These are phyloP conservation scores for Hypomecis atomaria DNA, from an alignment of 2,888 invertebrate genomes.

Conservation along the genomic window DNA sequence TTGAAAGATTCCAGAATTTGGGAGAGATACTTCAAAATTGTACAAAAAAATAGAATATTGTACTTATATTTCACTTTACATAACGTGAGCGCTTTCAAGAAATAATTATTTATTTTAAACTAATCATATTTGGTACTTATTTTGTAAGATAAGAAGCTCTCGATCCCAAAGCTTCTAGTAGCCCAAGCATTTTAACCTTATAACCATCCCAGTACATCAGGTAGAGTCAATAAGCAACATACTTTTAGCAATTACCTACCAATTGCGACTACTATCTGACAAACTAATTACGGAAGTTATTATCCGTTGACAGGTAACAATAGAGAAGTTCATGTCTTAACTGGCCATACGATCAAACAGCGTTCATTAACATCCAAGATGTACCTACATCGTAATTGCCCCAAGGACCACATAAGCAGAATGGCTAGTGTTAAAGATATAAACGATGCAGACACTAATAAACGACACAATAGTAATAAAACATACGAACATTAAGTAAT, in stretches of 20 bases:
- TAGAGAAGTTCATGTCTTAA: slow-evolving; percentile 46
- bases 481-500: slow-evolving; percentile 55
- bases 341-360: slow-evolving; percentile 37
- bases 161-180: too few relatives aligned
- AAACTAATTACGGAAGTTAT: slow-evolving; percentile 62
- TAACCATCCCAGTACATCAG: not conserved
- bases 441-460: slow-evolving; percentile 70
- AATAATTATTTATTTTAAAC: too few relatives aligned
- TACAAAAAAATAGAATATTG: too few relatives aligned
- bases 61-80: too few relatives aligned
- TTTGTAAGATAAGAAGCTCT: too few relatives aligned
- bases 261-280: slow-evolving; percentile 47
- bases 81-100: too few relatives aligned
- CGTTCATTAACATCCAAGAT: slow-evolving; percentile 13
- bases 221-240: not conserved
- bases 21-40: too few relatives aligned
- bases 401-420: slow-evolving; percentile 35
- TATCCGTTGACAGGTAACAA: slow-evolving; percentile 51
- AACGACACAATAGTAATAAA: slow-evolving; percentile 58
- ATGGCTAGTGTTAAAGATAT: slow-evolving; percentile 59
- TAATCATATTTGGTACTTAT: too few relatives aligned
- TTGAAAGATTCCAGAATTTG: not conserved
- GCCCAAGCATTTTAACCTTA: too few relatives aligned
- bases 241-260: slow-evolving; percentile 10
- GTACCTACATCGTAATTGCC: not conserved